These are phyloP conservation scores for Drosophila watanabei DNA, from an alignment of 1,140 invertebrate species.

Conservation along the genomic window DNA sequence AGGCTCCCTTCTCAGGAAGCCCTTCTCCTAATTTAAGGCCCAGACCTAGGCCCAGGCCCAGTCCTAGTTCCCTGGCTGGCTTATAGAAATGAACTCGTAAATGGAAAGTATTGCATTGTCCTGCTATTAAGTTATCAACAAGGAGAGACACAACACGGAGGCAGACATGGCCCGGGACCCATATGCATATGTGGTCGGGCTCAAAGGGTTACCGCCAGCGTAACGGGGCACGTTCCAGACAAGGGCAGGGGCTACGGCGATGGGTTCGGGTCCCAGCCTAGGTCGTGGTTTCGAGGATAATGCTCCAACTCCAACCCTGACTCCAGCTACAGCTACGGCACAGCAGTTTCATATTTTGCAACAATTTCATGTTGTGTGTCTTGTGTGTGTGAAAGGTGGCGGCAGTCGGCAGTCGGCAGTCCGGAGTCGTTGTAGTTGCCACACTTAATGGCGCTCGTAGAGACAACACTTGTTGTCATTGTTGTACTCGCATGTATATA, in stretches of 20 bases:
- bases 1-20: too few relatives aligned
- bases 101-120: slow-evolving; percentile 76
- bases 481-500: slow-evolving; percentile 36
- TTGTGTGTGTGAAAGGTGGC: slow-evolving; percentile 33
- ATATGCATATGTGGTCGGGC: slow-evolving; percentile 38
- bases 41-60: slow-evolving; percentile 14
- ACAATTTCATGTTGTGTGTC: slow-evolving; percentile 45
- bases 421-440: slow-evolving; percentile 40
- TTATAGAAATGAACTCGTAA: slow-evolving; percentile 64
- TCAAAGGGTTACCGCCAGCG: slow-evolving; percentile 25
- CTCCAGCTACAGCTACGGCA: neutral
- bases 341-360: slow-evolving; percentile 57
- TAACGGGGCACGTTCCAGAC: slow-evolving; percentile 14
- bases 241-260: neutral
- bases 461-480: slow-evolving; percentile 51
- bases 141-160: slow-evolving; percentile 40
- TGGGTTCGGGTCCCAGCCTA: slow-evolving; percentile 14
- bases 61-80: neutral
- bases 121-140: slow-evolving; percentile 80
- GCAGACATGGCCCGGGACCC: slow-evolving; percentile 26
- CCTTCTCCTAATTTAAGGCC: slow-evolving; percentile 44
- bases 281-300: slow-evolving; percentile 51
- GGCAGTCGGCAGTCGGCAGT: neutral
- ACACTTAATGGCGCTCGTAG: slow-evolving; percentile 49
- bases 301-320: slow-evolving; percentile 17